These are phyloP conservation scores for Rattus rattus DNA, from an alignment of 2,113 vertebrate species.

Conservation along the genomic window DNA sequence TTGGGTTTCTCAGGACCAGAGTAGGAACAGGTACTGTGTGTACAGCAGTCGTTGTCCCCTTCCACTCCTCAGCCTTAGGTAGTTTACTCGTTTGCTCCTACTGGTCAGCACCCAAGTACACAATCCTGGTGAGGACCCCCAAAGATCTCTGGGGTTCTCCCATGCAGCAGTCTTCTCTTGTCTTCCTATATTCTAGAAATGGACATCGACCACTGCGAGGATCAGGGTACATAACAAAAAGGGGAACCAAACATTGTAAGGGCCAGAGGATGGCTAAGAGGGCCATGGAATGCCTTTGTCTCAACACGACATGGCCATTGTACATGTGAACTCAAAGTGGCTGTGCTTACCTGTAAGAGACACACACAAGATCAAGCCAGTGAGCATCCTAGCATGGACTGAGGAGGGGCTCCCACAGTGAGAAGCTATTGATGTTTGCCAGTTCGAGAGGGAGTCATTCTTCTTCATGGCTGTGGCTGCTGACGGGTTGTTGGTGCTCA, in stretches of 20 bases:
- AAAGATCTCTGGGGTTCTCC: not conserved
- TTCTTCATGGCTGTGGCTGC: not conserved
- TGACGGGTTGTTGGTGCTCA: too few species aligned
- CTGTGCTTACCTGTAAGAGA: not conserved
- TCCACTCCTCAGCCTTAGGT: not conserved
- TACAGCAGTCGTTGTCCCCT: not conserved
- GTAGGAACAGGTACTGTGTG: not conserved
- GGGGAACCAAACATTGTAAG: too few species aligned
- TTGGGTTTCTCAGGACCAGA: not conserved
- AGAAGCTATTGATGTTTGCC: not conserved
- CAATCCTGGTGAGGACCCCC: not conserved
- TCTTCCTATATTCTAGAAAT: not conserved
- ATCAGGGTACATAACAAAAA: not conserved
- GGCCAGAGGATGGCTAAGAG: not conserved
- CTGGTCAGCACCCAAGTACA: not conserved
- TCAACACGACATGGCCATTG: too few species aligned
- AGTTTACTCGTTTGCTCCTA: not conserved
- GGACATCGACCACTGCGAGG: not conserved
- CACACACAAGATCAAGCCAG: not conserved
- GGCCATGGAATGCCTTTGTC: accelerated
- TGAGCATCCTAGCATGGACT: not conserved
- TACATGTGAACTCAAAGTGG: not conserved
- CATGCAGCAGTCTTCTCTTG: not conserved
- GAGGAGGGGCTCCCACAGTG: not conserved
- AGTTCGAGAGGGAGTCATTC: not conserved